Conservation (phyloP, 2,797 vertebrate species). For the Novumbra hubbsi region DNA sequence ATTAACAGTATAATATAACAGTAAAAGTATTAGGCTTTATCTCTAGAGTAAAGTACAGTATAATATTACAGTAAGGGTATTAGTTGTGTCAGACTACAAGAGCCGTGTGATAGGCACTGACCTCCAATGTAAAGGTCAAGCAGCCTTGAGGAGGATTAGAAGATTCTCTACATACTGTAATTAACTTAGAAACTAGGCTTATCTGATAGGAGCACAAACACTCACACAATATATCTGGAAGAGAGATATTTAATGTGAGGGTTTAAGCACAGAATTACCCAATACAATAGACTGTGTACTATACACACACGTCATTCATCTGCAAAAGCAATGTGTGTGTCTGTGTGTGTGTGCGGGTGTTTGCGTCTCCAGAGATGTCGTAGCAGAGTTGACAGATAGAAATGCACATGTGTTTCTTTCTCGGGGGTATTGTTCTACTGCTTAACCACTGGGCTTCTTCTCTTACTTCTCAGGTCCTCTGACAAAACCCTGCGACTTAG, state of each 20-base stretch:
- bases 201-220: neutral
- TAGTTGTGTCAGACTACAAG: neutral
- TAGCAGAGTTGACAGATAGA: slow-evolving; percentile 31
- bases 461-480: slow-evolving; percentile 17
- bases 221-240: neutral
- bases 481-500: slow-evolving; percentile 16
- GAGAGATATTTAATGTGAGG: neutral
- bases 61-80: neutral
- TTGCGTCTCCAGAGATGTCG: slow-evolving; percentile 27
- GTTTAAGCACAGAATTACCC: neutral
- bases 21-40: neutral
- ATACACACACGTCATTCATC: neutral
- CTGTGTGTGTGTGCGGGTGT: slow-evolving; percentile 7
- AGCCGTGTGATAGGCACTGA: neutral
- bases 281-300: neutral
- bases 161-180: neutral
- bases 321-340: neutral
- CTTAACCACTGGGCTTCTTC: slow-evolving; percentile 14
- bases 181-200: neutral
- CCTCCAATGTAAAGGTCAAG: neutral
- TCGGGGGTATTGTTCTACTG: slow-evolving; percentile 32
- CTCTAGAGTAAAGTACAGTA: neutral
- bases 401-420: slow-evolving; percentile 39
- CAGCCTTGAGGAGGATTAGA: neutral
- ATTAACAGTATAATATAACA: no score